Conservation (phyloP, 2,797 vertebrate species). For the Myotis myotis region DNA sequence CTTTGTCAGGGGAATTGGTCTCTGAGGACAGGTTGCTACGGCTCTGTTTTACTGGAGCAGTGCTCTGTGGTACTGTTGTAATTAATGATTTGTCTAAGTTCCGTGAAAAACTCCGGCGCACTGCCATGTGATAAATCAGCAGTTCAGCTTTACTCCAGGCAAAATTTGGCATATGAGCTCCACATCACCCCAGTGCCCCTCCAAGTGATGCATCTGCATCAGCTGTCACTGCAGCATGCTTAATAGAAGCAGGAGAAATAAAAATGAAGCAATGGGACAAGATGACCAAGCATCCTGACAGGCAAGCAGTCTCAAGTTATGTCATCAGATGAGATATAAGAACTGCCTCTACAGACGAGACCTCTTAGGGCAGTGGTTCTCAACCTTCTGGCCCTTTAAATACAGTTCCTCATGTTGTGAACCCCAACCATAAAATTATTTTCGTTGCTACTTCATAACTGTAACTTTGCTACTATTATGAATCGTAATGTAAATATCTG, state of each 20-base stretch:
- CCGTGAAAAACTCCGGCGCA: slow-evolving; percentile 45
- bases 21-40: neutral
- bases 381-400: no score
- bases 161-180: slow-evolving; percentile 27
- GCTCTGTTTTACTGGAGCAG: neutral
- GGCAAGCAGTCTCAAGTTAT: neutral
- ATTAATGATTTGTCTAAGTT: slow-evolving; percentile 29
- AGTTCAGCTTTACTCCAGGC: slow-evolving; percentile 34
- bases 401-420: no score
- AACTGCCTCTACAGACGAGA: neutral
- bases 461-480: no score
- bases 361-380: neutral
- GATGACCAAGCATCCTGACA: neutral
- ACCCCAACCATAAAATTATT: no score
- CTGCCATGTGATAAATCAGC: slow-evolving; percentile 6
- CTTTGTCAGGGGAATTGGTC: neutral
- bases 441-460: no score
- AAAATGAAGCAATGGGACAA: neutral
- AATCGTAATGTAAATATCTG: no score
- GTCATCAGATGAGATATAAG: neutral
- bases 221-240: neutral
- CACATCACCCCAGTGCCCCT: neutral
- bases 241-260: neutral
- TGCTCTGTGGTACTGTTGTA: neutral
- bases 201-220: neutral